A percentile compares a stretch with the other conserved stretches of the same genome.
Conservation (phyloP, 2,797 vertebrate genomes). For the Neosilurus hyrtlii region DNA sequence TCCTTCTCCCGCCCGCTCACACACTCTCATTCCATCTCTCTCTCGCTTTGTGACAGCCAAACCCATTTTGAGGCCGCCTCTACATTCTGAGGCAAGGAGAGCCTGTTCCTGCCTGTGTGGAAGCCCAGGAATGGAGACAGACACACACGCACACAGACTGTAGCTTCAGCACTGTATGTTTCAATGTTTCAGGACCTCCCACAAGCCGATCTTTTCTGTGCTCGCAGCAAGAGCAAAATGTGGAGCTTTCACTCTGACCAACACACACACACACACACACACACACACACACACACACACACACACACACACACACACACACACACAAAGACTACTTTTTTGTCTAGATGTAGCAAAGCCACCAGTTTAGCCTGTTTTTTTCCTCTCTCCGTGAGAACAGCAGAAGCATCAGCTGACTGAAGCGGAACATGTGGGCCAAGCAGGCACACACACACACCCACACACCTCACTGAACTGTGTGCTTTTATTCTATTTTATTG, state of each 20-base stretch:
- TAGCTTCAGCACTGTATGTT: background rate
- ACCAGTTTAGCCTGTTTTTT: background rate
- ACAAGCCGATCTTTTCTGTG: constrained; percentile 12
- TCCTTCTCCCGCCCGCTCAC: background rate
- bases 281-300: constrained; percentile 6
- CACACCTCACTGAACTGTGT: constrained; percentile 57
- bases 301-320: background rate
- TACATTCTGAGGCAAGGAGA: constrained; percentile 48
- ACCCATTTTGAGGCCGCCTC: constrained; percentile 50
- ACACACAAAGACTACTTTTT: background rate
- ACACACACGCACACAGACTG: background rate
- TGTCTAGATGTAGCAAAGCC: background rate
- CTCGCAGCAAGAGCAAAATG: constrained; percentile 46
- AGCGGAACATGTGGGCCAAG: constrained; percentile 8
- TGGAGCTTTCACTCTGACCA: background rate
- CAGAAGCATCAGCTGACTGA: constrained; percentile 29
- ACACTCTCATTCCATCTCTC: background rate
- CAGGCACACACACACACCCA: constrained; percentile 49
- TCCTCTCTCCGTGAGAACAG: background rate
- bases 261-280: constrained; percentile 9
- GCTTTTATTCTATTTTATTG: background rate
- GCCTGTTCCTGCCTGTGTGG: constrained; percentile 56
- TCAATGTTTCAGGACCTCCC: constrained; percentile 17
- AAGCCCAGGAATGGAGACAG: constrained; percentile 54
- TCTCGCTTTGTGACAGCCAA: constrained; percentile 42